phyloP scores from a whole-genome alignment of 2,113 vertebrate genomes.

The Coracopsis vasa region DNA sequence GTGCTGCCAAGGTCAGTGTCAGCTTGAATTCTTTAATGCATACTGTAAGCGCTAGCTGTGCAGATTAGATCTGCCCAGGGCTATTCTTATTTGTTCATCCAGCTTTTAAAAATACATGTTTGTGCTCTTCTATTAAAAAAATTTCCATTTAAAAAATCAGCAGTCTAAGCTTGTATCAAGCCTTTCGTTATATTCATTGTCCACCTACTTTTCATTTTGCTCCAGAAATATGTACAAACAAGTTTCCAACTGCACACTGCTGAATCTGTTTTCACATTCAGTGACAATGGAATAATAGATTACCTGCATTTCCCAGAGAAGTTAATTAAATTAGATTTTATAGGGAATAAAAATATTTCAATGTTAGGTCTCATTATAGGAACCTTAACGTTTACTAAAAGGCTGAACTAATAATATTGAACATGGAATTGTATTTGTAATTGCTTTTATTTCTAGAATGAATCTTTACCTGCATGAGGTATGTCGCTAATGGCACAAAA shows the following conservation, averaged over 20 bases:
- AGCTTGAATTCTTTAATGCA: conserved; percentile 42
- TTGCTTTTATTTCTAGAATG: not conserved
- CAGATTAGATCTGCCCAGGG: conserved; percentile 47
- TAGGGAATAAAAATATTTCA: conserved; percentile 18
- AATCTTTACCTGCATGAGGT: not conserved
- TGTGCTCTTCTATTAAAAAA: conserved; percentile 35
- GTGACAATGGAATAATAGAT: not conserved
- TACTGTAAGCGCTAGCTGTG: conserved; percentile 25
- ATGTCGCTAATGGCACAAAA: not conserved
- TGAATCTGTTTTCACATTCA: not conserved
- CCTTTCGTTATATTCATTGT: not conserved
- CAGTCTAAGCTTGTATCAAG: not conserved
- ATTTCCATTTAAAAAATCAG: conserved; percentile 7
- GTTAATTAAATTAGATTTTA: conserved; percentile 3
- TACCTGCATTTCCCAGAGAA: conserved; percentile 17
- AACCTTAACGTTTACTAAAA: not conserved
- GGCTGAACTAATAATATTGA: conserved; percentile 6
- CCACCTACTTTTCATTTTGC: not conserved
- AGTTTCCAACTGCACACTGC: not conserved
- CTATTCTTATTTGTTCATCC: conserved; percentile 37
- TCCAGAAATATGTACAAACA: not conserved
- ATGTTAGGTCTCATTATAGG: not conserved
- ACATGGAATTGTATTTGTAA: not conserved
- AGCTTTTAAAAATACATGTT: conserved; percentile 47
- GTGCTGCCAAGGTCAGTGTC: conserved; percentile 47